A percentile compares a stretch with the other conserved stretches of the same genome.
phyloP scores from a whole-genome alignment of 2,888 invertebrate species.

The Disparrhopalites patrizii region DNA sequence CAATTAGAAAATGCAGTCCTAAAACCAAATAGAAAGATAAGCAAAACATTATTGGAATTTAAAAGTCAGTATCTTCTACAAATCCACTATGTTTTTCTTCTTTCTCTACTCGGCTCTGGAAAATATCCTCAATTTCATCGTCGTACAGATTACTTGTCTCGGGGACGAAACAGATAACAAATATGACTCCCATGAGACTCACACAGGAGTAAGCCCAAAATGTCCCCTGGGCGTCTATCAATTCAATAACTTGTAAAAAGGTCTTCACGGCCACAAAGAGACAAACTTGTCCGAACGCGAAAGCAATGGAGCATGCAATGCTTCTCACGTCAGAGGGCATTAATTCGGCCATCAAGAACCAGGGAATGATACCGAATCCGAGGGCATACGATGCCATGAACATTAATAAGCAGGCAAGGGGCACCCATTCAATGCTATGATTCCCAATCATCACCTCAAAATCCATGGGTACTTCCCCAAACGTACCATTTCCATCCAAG shows the following conservation, averaged over 20 bases:
- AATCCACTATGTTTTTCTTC: constrained; percentile 12
- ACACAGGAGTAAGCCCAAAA: constrained; percentile 44
- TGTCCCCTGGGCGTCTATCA: constrained; percentile 43
- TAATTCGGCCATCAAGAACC: constrained; percentile 45
- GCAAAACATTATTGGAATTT: too few species aligned
- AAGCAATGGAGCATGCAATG: constrained; percentile 40
- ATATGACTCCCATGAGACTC: constrained; percentile 35
- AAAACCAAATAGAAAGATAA: too few species aligned
- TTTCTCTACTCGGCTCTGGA: constrained; percentile 13
- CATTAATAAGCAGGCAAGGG: constrained; percentile 38
- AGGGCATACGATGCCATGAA: constrained; percentile 44
- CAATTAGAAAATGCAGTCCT: too few species aligned
- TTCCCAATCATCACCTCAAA: constrained; percentile 7
- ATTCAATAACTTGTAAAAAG: constrained; percentile 39
- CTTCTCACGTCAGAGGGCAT: constrained; percentile 42
- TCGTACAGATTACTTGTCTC: constrained; percentile 42
- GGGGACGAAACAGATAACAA: constrained; percentile 41
- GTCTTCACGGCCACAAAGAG: constrained; percentile 45
- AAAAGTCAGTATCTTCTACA: neutral
- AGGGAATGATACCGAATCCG: constrained; percentile 46
- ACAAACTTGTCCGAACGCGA: constrained; percentile 41
- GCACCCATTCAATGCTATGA: constrained; percentile 44
- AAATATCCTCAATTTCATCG: constrained; percentile 46
- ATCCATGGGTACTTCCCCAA: neutral
- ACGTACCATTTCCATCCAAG: constrained; percentile 4